Conservation (phyloP, 2,888 invertebrate species). For the Oconnorella tubifera region DNA sequence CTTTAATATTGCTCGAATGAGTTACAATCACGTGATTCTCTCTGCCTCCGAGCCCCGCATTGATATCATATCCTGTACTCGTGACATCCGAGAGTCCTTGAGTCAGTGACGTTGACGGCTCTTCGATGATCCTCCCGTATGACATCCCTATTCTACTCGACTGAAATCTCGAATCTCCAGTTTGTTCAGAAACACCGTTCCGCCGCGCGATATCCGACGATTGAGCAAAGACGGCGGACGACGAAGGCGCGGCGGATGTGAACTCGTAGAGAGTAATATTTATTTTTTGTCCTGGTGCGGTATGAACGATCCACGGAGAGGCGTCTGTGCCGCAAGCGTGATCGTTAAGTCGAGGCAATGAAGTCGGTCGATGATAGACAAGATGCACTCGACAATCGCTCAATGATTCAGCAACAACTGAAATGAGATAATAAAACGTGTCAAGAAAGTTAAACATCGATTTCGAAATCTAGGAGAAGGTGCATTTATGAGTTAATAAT, state of each 20-base stretch:
- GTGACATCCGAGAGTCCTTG: background rate
- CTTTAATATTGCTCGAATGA: slow-evolving; percentile 4
- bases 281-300: slow-evolving; percentile 9
- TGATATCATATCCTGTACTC: background rate
- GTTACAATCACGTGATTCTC: slow-evolving; percentile 10
- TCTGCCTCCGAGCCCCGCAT: background rate
- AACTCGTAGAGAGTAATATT: slow-evolving; percentile 14
- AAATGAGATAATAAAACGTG: too few species aligned
- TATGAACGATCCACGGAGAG: slow-evolving; percentile 11
- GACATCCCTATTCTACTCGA: background rate
- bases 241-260: background rate
- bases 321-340: slow-evolving; percentile 13
- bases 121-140: background rate
- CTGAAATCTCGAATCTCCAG: background rate
- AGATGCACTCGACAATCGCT: background rate
- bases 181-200: background rate
- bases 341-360: background rate
- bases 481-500: too few species aligned
- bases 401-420: slow-evolving; percentile 1
- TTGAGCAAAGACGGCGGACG: background rate
- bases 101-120: background rate
- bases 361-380: too few species aligned
- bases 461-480: too few species aligned
- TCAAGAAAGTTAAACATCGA: too few species aligned
- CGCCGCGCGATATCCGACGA: background rate